Base-by-base conservation (phyloP, 2,113 vertebrate species). In the Cephalopterus ornatus region DNA sequence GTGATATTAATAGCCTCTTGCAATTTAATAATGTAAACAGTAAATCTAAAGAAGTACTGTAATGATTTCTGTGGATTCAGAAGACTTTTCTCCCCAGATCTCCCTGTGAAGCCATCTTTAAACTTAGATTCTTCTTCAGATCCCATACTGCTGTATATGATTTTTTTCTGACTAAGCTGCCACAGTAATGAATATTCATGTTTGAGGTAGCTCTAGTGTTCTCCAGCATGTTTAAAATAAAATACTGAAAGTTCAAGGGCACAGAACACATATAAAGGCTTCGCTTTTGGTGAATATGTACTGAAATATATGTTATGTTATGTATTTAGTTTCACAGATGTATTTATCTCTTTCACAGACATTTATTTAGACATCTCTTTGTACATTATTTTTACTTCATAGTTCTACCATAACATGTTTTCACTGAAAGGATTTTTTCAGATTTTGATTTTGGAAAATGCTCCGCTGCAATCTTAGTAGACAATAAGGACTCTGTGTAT, bases 1-100 rank as follows among this genome's bases (percentile, higher is more conserved):
- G 32, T 75, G 44, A 61, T 75, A 89, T 92, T 92, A 97, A 96
- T 95, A 92, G 70, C 26, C 65, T 92, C 66, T 77, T 96, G 53
- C 66, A 97, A 97, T 97, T 98, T 96, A 97, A 95, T 97, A 85
- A 77, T 58, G 17, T 33, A 95, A 95, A 58, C 52, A 90, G 39
- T 97, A 97, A 97, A 97, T 96, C 77, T 94, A 88, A 74, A 90
- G 58, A 49, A 82, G 59, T 92, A 44, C 37, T 42, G 21, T 53
- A 97, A 89, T 33, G 37, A 39, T 80, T 89, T 88, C 68, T 87
- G 15, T 85, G 58, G 62, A 53, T 94, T 73, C 77, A 87, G 77
- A 66, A 89, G 49, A 44, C 44, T 75, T 89, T 89, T 77, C n/a
- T 84, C 15, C 65, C 6, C 14, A 82, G 58, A 95, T 19, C 14